These are phyloP conservation scores for Conus ventricosus DNA, from an alignment of 1,140 invertebrate genomes.

Conservation along the genomic window DNA sequence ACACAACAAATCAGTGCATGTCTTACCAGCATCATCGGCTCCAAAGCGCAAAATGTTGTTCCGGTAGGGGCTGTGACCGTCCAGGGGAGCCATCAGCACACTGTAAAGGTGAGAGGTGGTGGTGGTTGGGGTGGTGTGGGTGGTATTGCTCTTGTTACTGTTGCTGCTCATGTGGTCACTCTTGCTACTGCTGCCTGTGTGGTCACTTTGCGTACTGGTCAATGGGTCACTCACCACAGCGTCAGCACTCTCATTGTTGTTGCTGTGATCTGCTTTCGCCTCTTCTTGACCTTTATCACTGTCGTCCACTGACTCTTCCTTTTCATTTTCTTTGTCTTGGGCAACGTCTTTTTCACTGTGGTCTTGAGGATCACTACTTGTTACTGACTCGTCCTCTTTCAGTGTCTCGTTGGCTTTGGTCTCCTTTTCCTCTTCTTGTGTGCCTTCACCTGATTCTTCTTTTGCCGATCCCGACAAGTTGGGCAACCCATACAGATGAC, in stretches of 20 bases:
- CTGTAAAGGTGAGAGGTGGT: constrained; percentile 34
- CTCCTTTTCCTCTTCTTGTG: constrained; percentile 12
- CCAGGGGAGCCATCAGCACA: constrained; percentile 30
- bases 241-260: not conserved
- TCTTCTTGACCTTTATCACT: not conserved
- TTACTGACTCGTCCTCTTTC: constrained; percentile 8
- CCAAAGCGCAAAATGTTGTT: not conserved
- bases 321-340: not conserved
- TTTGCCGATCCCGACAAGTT: not conserved
- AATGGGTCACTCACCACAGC: not conserved
- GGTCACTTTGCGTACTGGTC: not conserved
- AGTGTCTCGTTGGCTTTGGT: constrained; percentile 4
- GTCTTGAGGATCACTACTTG: not conserved
- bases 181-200: not conserved
- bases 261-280: not conserved
- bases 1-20: too few species aligned
- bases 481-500: constrained; percentile 7
- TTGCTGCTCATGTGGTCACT: not conserved
- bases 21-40: not conserved
- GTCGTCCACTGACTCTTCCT: not conserved
- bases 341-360: constrained; percentile 3
- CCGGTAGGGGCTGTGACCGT: constrained; percentile 11
- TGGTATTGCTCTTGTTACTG: constrained; percentile 10
- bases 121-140: constrained; percentile 26
- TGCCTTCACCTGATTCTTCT: constrained; percentile 18